Conservation (phyloP, 2,113 vertebrate species). For the Lophius piscatorius region DNA sequence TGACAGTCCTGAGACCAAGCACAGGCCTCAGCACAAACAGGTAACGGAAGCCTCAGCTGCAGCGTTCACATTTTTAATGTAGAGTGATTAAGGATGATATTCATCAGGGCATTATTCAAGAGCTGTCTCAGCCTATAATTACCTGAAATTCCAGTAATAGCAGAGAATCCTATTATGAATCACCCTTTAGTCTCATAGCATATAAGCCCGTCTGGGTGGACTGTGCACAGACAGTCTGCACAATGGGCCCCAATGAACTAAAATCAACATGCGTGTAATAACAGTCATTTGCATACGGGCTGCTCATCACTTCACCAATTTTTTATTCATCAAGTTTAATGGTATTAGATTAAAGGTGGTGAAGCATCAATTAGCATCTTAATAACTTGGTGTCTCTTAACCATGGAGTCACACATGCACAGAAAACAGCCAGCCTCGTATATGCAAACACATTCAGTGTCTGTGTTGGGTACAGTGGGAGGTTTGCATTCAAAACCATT, state of each 20-base stretch:
- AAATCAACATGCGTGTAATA: constrained; percentile 63
- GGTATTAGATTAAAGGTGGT: constrained; percentile 28
- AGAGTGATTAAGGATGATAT: not conserved
- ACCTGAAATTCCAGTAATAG: constrained; percentile 20
- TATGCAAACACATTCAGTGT: not conserved
- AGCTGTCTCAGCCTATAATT: not conserved
- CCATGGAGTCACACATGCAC: not conserved
- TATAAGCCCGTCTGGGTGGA: constrained; percentile 29
- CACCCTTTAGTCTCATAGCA: constrained; percentile 18
- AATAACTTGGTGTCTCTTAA: constrained; percentile 9
- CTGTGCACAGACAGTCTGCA: constrained; percentile 15
- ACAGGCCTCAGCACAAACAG: constrained; percentile 91
- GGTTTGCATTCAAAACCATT: not conserved
- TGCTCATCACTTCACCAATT: constrained; percentile 44
- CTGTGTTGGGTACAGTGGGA: not conserved
- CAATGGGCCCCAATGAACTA: constrained; percentile 49
- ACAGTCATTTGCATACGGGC: constrained; percentile 61
- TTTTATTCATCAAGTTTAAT: constrained; percentile 58
- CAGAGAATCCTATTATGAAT: constrained; percentile 21
- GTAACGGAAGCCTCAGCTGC: constrained; percentile 66
- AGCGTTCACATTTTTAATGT: not conserved
- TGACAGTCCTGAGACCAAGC: constrained; percentile 95
- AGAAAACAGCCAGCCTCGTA: not conserved
- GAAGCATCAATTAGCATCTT: constrained; percentile 43
- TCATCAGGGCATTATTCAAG: not conserved